Percentiles rank a stretch among this genome's conserved stretches.
Conservation (phyloP, 2,797 vertebrate genomes). For the Lagorchestes hirsutus region DNA sequence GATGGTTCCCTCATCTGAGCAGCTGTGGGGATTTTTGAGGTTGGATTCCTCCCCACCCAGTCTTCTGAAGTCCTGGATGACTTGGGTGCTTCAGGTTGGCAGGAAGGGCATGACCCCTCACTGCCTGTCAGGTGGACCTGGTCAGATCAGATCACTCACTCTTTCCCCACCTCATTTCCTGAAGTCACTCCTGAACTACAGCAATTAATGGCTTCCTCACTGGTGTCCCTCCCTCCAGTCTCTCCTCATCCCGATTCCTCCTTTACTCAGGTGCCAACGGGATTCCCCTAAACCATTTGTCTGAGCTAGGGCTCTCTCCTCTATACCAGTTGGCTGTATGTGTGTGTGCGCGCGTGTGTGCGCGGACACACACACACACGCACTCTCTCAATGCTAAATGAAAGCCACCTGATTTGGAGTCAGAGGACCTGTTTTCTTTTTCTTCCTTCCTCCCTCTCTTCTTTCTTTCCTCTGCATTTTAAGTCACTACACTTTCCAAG, state of each 20-base stretch:
- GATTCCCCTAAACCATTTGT: no score
- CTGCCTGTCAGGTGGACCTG: slow-evolving; percentile 14
- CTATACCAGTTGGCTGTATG: no score
- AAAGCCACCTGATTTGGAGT: neutral
- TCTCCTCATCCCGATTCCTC: no score
- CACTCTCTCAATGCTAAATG: no score
- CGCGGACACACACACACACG: no score
- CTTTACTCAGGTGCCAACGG: no score
- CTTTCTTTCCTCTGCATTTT: neutral
- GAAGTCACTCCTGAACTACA: neutral
- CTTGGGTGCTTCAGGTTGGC: neutral
- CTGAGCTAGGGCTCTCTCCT: no score
- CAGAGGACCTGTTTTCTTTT: neutral
- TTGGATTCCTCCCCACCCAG: neutral
- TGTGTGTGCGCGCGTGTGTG: no score
- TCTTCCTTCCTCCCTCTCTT: no score
- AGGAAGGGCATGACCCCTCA: neutral
- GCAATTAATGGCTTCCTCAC: neutral
- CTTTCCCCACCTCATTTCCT: neutral
- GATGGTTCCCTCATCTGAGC: no score
- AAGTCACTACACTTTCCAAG: neutral
- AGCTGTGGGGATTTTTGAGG: no score
- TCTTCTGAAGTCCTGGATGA: neutral
- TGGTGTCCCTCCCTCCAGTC: no score
- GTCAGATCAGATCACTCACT: slow-evolving; percentile 8